Evolutionary conservation across 1,140 invertebrate species (phyloP), one percentile per base, ranked within the genome.

Genomic region (Chelonus insularis): DNA sequence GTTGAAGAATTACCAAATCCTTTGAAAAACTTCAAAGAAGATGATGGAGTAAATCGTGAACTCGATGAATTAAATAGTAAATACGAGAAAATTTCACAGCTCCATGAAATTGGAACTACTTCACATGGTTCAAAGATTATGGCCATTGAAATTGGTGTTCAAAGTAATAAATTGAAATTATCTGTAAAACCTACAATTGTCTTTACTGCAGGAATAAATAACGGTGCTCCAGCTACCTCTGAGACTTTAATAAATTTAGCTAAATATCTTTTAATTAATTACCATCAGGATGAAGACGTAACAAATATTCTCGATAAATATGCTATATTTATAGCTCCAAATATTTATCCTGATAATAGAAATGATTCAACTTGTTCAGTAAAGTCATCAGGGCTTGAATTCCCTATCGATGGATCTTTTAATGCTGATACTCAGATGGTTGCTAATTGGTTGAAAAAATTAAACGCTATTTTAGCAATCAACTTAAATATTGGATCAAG

Each of bases 401-500:
- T 77, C 50, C 70, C 73, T 0, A 65, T 73, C 14, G 51, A 62
- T 5, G 12, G 25, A 6, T 3, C 29, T 25, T 50, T 78, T 43
- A 36, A 25, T 25, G 9, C 57, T 0, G 63, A 78, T 23, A 70
- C 76, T 2, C 55, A 57, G 36, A 57, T 67, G 6, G 72, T 83
- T 20, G 63, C 56, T 7, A 56, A 74, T 54, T 82, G 80, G 79
- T 69, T 82, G 7, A 57, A 71, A 11, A 39, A 73, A 5, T 23
- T 78, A 1, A 76, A 80, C 34, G 65, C 80, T 0, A 29, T 76
- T 4, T 23, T 82, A n/a, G 65, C 73, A 0, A 57, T 83, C 4
- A 80, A 78, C 69, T 66, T 83, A 0, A 75, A 74, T 20, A 77
- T 65, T 25, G 81, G 80, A 7, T 74, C 74, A 0, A 65, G 62